These are phyloP conservation scores for Vanacampus margaritifer DNA, from an alignment of 2,113 vertebrate species.

Conservation along the genomic window DNA sequence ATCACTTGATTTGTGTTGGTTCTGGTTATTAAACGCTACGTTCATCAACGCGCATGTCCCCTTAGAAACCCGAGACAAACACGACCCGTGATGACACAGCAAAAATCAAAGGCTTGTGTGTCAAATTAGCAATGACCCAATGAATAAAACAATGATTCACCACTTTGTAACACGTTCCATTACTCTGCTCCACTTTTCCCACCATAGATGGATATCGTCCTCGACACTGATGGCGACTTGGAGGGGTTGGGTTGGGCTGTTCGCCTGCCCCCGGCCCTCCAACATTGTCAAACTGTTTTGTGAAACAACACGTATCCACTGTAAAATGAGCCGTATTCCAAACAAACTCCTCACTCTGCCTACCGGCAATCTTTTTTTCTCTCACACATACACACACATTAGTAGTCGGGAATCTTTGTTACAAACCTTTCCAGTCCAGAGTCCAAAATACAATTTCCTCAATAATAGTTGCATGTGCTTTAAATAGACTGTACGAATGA, in stretches of 20 bases:
- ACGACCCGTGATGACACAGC: not conserved
- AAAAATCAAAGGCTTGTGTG: not conserved
- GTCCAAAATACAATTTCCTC: conserved; percentile 14
- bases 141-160: conserved; percentile 44
- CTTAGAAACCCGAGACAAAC: not conserved
- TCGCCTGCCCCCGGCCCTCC: conserved; percentile 2
- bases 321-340: conserved; percentile 28
- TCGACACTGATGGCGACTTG: not conserved
- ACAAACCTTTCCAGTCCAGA: not conserved
- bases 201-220: conserved; percentile 61
- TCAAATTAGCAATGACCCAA: not conserved
- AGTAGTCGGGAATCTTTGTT: not conserved
- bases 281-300: conserved; percentile 39
- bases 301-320: conserved; percentile 42
- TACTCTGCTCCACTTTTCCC: conserved; percentile 12
- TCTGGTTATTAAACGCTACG: too few relatives aligned
- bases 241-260: not conserved
- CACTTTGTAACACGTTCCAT: conserved; percentile 15
- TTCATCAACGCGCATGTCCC: not conserved
- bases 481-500: conserved; percentile 13
- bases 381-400: not conserved
- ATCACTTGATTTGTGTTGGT: too few relatives aligned
- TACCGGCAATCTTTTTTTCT: not conserved
- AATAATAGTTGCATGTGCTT: conserved; percentile 6
- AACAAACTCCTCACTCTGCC: conserved; percentile 22